These are phyloP conservation scores for Propsilocerus akamusi DNA, from an alignment of 1,140 invertebrate genomes.

Conservation along the genomic window DNA sequence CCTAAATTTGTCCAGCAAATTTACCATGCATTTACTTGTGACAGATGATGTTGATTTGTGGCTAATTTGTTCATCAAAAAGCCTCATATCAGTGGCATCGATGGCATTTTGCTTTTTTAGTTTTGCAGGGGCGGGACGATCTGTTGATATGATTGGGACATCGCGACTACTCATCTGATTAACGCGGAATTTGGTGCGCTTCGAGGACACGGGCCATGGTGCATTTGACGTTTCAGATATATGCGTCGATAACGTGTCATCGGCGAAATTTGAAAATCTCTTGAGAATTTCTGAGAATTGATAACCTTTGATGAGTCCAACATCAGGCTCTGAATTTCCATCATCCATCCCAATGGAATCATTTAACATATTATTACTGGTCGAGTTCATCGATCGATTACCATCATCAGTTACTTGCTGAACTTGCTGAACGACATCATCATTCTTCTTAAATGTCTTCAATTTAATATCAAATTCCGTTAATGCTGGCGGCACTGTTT, in stretches of 20 bases:
- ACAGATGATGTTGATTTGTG: not conserved
- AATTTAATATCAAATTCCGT: no score
- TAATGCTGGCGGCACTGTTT: no score
- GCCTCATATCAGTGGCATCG: constrained; percentile 29
- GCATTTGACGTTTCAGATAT: constrained; percentile 27
- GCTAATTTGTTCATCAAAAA: constrained; percentile 18
- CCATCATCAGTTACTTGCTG: no score
- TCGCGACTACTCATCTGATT: constrained; percentile 36
- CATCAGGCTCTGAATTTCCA: no score
- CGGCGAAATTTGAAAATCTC: not conserved
- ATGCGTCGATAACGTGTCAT: no score
- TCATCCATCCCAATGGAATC: no score
- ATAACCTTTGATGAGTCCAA: not conserved
- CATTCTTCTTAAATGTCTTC: no score
- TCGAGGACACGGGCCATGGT: constrained; percentile 28
- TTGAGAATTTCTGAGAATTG: not conserved
- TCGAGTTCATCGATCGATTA: no score
- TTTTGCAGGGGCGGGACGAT: constrained; percentile 17
- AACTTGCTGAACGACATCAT: no score
- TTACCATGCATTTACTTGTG: no score
- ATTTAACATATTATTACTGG: no score
- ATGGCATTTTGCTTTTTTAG: constrained; percentile 21
- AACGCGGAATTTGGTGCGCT: constrained; percentile 34
- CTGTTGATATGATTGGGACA: constrained; percentile 36
- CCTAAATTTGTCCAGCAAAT: no score